phyloP scores from a whole-genome alignment of 2,797 vertebrate genomes.

The Lophius americanus region DNA sequence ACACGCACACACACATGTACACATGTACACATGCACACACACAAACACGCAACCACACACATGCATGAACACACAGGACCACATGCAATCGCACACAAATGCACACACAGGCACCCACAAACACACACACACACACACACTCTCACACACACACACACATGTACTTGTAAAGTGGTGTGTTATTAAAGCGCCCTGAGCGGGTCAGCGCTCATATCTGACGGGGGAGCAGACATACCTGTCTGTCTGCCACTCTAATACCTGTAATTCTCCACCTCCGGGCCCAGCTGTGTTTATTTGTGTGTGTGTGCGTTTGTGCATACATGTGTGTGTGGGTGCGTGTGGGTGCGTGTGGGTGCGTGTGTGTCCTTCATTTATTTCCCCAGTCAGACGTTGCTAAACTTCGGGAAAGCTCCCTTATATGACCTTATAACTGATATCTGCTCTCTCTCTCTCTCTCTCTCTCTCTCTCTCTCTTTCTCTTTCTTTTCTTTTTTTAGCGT shows the following conservation, averaged over 20 bases:
- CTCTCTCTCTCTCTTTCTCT: too few relatives aligned
- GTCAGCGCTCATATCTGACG: constrained; percentile 42
- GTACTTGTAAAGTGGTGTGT: background rate
- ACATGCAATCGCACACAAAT: constrained; percentile 2
- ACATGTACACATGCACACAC: too few relatives aligned
- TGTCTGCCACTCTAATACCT: constrained; percentile 58
- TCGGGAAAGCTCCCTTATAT: constrained; percentile 12
- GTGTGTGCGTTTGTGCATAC: background rate
- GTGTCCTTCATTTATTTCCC: background rate
- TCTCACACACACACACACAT: constrained; percentile 4
- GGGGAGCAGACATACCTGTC: constrained; percentile 53
- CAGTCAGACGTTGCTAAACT: constrained; percentile 15
- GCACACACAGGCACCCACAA: background rate
- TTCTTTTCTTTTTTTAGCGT: too few relatives aligned
- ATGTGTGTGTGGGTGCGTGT: constrained; percentile 12
- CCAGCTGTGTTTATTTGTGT: constrained; percentile 1
- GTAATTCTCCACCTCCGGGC: constrained; percentile 43
- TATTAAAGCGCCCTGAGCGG: constrained; percentile 44
- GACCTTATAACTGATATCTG: background rate
- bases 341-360: constrained; percentile 11
- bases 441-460: too few relatives aligned
- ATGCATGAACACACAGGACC: background rate
- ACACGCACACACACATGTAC: too few relatives aligned
- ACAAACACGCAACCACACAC: constrained; percentile 2
- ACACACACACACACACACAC: background rate